Evolutionary conservation across 2,888 invertebrate species (phyloP).

Genomic region (Taphrorychus bicolor): DNA sequence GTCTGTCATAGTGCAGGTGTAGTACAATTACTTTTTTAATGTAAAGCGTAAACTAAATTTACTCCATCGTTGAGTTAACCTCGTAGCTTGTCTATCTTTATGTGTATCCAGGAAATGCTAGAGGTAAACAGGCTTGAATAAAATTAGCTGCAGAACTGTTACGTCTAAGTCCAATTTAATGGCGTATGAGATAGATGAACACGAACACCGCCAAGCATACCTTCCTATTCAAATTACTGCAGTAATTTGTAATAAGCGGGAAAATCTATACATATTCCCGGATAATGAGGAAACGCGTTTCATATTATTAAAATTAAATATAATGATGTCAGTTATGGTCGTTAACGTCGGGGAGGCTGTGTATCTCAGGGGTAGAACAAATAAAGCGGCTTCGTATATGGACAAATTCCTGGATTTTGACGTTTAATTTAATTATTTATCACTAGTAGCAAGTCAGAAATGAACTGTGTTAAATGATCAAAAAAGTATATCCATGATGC

Average conservation of each 20-base stretch:
- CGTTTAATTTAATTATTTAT: no score
- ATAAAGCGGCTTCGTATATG: no score
- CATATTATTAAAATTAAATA: not conserved
- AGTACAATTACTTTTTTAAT: no score
- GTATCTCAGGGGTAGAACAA: no score
- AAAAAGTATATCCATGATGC: no score
- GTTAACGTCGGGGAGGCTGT: no score
- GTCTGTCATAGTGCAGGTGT: no score
- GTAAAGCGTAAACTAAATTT: not conserved
- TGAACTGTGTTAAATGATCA: no score
- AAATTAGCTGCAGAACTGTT: not conserved
- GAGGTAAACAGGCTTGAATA: not conserved
- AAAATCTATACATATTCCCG: not conserved
- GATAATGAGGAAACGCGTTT: not conserved
- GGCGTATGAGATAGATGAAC: not conserved
- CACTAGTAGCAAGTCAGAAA: no score
- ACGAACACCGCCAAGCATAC: not conserved
- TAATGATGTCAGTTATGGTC: no score
- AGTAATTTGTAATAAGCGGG: not conserved
- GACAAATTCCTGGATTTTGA: no score
- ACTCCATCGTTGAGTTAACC: not conserved
- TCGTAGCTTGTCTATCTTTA: not conserved
- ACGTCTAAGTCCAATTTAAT: not conserved
- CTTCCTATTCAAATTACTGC: not conserved
- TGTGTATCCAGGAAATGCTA: not conserved